Percentiles rank a stretch among this genome's conserved stretches.
These are phyloP conservation scores for Meiosimyza platycephala DNA, from an alignment of 2,888 invertebrate species.

Conservation along the genomic window DNA sequence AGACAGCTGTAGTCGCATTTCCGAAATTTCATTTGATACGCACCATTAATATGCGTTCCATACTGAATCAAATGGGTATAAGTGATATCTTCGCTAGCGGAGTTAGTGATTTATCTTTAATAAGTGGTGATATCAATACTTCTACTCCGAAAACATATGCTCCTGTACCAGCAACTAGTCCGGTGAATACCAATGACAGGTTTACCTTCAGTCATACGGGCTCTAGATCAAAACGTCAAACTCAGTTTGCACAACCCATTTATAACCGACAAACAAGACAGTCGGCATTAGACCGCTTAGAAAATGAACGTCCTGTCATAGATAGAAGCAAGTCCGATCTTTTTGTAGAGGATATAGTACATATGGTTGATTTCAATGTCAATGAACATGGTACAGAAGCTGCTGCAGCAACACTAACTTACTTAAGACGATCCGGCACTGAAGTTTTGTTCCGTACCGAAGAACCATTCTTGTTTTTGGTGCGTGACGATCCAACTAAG, in stretches of 20 bases:
- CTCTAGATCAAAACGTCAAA: conserved; percentile 51
- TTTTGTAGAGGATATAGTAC: conserved; percentile 72
- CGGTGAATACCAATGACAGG: background rate
- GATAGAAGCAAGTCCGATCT: conserved; percentile 61
- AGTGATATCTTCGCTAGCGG: conserved; percentile 73
- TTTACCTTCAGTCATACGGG: background rate
- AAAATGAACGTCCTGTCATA: conserved; percentile 72
- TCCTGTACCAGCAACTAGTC: background rate
- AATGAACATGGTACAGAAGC: conserved; percentile 77
- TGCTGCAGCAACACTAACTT: conserved; percentile 72
- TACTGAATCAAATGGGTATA: conserved; percentile 73
- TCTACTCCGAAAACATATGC: background rate
- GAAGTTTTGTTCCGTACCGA: conserved; percentile 70
- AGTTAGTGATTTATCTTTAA: conserved; percentile 76
- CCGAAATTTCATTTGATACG: conserved; percentile 80
- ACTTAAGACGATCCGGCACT: conserved; percentile 70
- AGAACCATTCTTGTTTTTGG: conserved; percentile 76
- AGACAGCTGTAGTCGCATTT: conserved; percentile 70
- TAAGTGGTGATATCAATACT: conserved; percentile 63
- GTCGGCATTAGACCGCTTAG: conserved; percentile 68
- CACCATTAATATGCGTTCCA: conserved; percentile 70
- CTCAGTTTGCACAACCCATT: conserved; percentile 66
- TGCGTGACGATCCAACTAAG: conserved; percentile 74
- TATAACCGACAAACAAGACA: background rate
- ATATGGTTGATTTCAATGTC: conserved; percentile 73